Evolutionary conservation across 2,888 invertebrate genomes (phyloP).

Genomic region (Phortica okadai): DNA sequence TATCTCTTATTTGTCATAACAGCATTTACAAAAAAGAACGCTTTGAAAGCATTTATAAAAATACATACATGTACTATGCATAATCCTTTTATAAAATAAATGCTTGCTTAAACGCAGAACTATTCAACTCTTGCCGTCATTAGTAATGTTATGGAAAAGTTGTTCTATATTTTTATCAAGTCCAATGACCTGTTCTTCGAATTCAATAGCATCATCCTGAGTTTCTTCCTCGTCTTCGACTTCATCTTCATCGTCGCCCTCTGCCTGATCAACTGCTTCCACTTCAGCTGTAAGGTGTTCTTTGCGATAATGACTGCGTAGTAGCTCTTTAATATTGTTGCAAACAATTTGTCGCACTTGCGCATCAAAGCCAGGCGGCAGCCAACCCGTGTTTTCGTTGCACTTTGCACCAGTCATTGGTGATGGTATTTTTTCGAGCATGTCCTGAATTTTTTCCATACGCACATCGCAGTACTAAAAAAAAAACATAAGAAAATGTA

Average conservation of each 20-base stretch:
- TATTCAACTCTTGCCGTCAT: no score
- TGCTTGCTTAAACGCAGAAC: neutral
- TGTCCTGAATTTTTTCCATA: conserved; percentile 86
- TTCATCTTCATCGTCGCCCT: conserved; percentile 52
- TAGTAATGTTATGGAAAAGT: conserved; percentile 24
- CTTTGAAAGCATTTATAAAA: neutral
- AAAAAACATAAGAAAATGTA: conserved; percentile 39
- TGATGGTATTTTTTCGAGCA: conserved; percentile 83
- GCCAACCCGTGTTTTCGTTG: conserved; percentile 87
- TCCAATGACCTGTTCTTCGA: conserved; percentile 52
- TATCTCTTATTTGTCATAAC: neutral
- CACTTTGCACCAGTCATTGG: conserved; percentile 80
- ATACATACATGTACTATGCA: neutral
- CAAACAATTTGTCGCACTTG: conserved; percentile 86
- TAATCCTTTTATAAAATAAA: neutral
- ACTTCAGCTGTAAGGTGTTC: conserved; percentile 69
- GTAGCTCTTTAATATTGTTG: conserved; percentile 79
- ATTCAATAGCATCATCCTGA: conserved; percentile 60
- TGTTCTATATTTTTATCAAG: conserved; percentile 58
- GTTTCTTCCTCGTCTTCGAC: conserved; percentile 53
- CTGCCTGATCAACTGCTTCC: conserved; percentile 63
- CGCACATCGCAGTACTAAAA: conserved; percentile 87
- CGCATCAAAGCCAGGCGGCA: conserved; percentile 83
- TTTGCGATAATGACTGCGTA: conserved; percentile 70
- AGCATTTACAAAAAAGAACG: conserved; percentile 41